A percentile compares a stretch with the other conserved stretches of the same genome.
Evolutionary conservation across 2,797 vertebrate species (phyloP).

Genomic region (Sardinella longiceps): DNA sequence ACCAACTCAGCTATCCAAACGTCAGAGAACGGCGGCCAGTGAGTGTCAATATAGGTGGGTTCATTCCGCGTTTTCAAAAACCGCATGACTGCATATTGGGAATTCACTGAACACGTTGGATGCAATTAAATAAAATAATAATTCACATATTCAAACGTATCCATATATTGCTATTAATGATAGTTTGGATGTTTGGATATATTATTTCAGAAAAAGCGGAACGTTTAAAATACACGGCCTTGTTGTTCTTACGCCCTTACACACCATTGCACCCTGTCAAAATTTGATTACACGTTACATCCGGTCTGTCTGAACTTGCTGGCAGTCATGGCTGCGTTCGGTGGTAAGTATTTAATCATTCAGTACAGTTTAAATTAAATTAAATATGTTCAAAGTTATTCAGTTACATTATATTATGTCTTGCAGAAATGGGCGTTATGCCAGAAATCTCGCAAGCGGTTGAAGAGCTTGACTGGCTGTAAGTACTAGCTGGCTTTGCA

Average conservation of each 20-base stretch:
- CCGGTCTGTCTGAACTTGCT: slow-evolving; percentile 52
- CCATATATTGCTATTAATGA: background rate
- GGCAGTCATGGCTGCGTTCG: slow-evolving; percentile 77
- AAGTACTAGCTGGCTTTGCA: slow-evolving; percentile 69
- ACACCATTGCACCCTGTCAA: slow-evolving; percentile 42
- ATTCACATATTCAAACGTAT: background rate
- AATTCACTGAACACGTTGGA: background rate
- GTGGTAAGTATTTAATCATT: slow-evolving; percentile 62
- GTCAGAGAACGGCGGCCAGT: slow-evolving; percentile 70
- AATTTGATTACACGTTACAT: slow-evolving; percentile 51
- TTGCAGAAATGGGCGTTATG: slow-evolving; percentile 96
- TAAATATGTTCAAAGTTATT: background rate
- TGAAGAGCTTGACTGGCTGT: slow-evolving; percentile 99
- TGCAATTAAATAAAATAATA: background rate
- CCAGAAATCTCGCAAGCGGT: slow-evolving; percentile 95
- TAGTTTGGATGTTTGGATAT: background rate
- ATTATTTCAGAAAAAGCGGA: background rate
- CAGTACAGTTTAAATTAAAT: background rate
- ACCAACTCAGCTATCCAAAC: slow-evolving; percentile 45
- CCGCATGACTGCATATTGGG: background rate
- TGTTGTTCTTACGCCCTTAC: background rate
- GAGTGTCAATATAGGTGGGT: slow-evolving; percentile 54
- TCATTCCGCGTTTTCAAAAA: slow-evolving; percentile 7
- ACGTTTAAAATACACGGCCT: background rate
- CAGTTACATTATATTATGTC: slow-evolving; percentile 14